Evolutionary conservation across 1,140 invertebrate species (phyloP).

Genomic region (Cardiocondyla obscurior): DNA sequence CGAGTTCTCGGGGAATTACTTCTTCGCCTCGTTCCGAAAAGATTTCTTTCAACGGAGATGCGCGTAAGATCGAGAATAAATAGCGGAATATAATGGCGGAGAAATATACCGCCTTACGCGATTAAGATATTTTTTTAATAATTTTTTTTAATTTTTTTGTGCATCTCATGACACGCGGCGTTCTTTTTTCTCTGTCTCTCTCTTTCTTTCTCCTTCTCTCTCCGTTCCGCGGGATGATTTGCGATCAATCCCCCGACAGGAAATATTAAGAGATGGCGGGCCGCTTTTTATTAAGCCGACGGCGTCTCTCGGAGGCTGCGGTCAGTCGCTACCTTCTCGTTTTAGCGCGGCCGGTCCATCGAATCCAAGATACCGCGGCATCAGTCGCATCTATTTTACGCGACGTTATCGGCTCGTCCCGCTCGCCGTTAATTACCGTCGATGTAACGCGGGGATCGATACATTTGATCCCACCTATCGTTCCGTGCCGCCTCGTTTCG

Average conservation of each 20-base stretch:
- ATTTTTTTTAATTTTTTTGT: slow-evolving; percentile 3
- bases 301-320: slow-evolving; percentile 47
- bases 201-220: no score
- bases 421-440: slow-evolving; percentile 34
- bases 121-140: slow-evolving; percentile 4
- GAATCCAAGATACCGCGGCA: slow-evolving; percentile 6
- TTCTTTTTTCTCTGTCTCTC: no score
- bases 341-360: slow-evolving; percentile 13
- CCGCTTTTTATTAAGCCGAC: slow-evolving; percentile 47
- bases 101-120: neutral
- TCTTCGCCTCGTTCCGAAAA: no score
- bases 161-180: slow-evolving; percentile 30
- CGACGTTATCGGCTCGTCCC: slow-evolving; percentile 3
- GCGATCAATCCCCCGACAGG: slow-evolving; percentile 36
- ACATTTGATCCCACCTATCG: neutral
- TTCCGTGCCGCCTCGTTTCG: neutral
- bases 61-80: no score
- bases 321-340: slow-evolving; percentile 46
- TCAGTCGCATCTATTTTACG: slow-evolving; percentile 37
- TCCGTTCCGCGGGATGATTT: slow-evolving; percentile 37
- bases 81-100: no score
- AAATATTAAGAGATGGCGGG: slow-evolving; percentile 43
- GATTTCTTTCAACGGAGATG: no score
- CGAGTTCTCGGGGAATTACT: no score
- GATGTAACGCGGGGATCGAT: neutral